Evolutionary conservation across 2,797 vertebrate species (phyloP), one percentile per base, ranked within the genome.

Genomic region (Tapera naevia): DNA sequence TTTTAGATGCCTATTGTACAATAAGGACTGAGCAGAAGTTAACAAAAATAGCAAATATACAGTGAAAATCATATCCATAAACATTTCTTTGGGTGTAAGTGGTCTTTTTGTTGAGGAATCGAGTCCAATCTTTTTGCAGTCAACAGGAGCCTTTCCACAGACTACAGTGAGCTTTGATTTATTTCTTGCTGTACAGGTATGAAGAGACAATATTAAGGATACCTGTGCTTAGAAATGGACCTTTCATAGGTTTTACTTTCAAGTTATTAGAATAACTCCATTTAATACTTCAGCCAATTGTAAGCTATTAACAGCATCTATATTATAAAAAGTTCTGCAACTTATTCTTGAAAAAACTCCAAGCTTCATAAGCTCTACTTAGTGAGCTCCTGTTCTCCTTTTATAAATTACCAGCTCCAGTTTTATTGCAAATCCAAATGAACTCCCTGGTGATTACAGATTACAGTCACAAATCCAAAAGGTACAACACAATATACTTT

Each of bases 351-450:
- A 84, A 93, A 41, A 96, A 97, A 85, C 73, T 94, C 85, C 66
- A 62, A 91, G 79, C 48, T 93, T 91, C 82, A 13, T 46, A 48
- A 78, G 45, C 91, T 91, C 80, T 97, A 45, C 71, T 95, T 96
- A 91, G 91, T 76, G 80, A 95, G 66, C 50, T 95, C 67, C 70
- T 82, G 61, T 94, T 88, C 93, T 82, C 73, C 85, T 72, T 41
- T 94, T 95, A 95, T 91, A 97, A 97, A 97, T 97, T 97, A 97
- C 89, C 62, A 97, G 91, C 84, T 96, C 90, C 89, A 79, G 72
- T 94, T 94, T 97, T 97, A 97, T 94, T 98, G 95, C 96, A 97
- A 97, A 97, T 96, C 73, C 96, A 97, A 93, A 97, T 97, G 97
- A 96, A 97, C 91, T 96, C 96, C 95, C 95, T 89, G 82, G 88